Evolutionary conservation across 2,797 vertebrate species (phyloP).

Genomic region (Emys orbicularis): DNA sequence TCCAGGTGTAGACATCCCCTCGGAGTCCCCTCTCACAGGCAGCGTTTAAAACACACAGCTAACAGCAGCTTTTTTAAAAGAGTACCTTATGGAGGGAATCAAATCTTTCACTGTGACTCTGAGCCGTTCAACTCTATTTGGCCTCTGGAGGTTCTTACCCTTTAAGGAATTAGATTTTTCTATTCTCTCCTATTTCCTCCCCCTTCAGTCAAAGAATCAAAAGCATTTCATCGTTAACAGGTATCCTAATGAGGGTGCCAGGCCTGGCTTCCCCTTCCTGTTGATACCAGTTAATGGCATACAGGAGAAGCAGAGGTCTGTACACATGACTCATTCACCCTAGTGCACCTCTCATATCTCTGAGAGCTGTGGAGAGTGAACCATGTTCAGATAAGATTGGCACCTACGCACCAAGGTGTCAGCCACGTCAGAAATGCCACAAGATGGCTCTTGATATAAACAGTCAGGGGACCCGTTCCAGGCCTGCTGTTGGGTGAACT

Average conservation of each 20-base stretch:
- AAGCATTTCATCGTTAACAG: background rate
- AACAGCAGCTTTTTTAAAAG: background rate
- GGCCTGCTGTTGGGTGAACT: background rate
- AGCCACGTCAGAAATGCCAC: background rate
- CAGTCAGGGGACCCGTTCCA: background rate
- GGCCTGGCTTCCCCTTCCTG: background rate
- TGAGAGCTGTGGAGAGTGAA: background rate
- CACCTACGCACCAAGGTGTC: background rate
- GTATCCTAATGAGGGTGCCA: background rate
- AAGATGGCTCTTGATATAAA: accelerated
- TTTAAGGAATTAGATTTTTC: background rate
- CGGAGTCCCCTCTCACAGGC: background rate
- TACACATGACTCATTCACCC: accelerated
- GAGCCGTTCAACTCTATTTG: background rate
- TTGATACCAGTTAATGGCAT: background rate
- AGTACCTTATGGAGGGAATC: background rate
- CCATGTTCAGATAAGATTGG: background rate
- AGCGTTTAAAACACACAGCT: background rate
- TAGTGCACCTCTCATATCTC: background rate
- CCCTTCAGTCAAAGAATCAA: background rate
- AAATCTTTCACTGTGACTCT: accelerated
- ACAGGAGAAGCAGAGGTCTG: background rate
- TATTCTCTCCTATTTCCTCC: background rate
- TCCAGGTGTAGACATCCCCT: background rate
- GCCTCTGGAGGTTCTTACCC: background rate